Conservation (phyloP, 92 coral and sea anemone genomes). For the Palythoa heliodiscus region DNA sequence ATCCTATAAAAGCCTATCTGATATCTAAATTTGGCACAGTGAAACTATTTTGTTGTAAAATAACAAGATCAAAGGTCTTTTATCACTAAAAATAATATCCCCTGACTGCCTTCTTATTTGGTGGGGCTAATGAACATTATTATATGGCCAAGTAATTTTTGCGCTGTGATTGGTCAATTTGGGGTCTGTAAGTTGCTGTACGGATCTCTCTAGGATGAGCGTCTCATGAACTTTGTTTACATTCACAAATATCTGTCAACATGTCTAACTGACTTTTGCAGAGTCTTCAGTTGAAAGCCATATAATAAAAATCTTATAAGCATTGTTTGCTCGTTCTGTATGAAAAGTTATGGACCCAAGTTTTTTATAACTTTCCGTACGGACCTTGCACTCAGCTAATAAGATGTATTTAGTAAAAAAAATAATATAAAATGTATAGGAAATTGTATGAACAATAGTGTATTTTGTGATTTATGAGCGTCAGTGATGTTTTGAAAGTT, state of each 20-base stretch:
- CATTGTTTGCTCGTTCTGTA: background rate
- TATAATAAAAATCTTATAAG: background rate
- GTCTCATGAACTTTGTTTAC: slow-evolving; percentile 19
- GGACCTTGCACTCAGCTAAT: slow-evolving; percentile 2
- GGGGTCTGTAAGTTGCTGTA: slow-evolving; percentile 12
- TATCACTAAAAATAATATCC: slow-evolving; percentile 7
- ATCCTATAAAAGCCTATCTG: background rate
- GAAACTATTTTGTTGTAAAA: slow-evolving; percentile 7
- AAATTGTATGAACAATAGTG: slow-evolving; percentile 11
- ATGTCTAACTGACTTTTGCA: slow-evolving; percentile 8
- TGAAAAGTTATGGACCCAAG: slow-evolving; percentile 4
- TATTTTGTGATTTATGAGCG: slow-evolving; percentile 6
- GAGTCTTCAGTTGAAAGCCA: slow-evolving; percentile 9
- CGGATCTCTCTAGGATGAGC: slow-evolving; percentile 10
- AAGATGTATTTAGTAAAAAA: slow-evolving; percentile 6
- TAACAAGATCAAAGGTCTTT: background rate
- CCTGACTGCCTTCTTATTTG: slow-evolving; percentile 6
- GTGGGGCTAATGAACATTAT: slow-evolving; percentile 2
- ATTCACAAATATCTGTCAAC: slow-evolving; percentile 9
- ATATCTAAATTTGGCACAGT: background rate
- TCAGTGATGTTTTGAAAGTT: slow-evolving; percentile 11
- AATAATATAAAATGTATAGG: slow-evolving; percentile 1
- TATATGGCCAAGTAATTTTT: background rate
- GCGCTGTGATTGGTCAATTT: slow-evolving; percentile 3
- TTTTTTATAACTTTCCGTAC: slow-evolving; percentile 4